Percentiles rank a stretch among this genome's conserved stretches.
Evolutionary conservation across 2,797 vertebrate species (phyloP).

Genomic region (Clamator glandarius): DNA sequence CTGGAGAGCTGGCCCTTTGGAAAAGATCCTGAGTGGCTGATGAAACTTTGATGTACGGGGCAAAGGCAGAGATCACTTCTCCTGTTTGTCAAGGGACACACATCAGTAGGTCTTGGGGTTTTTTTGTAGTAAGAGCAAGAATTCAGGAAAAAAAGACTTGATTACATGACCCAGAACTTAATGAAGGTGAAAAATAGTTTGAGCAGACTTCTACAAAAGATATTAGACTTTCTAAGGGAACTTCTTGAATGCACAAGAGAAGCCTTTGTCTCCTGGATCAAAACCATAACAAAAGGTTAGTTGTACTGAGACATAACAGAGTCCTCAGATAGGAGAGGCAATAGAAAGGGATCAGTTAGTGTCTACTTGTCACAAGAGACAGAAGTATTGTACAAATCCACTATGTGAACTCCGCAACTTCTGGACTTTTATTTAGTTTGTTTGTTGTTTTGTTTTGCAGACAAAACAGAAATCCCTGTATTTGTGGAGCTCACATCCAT

Average conservation of each 20-base stretch:
- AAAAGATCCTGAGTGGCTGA: background rate
- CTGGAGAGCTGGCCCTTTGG: background rate
- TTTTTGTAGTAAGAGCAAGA: background rate
- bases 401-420: background rate
- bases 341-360: background rate
- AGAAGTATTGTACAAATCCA: background rate
- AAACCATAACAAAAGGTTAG: background rate
- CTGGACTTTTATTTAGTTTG: background rate
- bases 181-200: background rate
- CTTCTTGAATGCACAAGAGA: background rate
- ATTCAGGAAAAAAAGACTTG: background rate
- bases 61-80: background rate
- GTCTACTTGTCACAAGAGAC: background rate
- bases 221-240: background rate
- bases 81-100: background rate
- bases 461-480: slow-evolving; percentile 77
- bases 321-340: background rate
- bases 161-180: background rate
- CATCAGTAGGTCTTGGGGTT: background rate
- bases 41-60: background rate
- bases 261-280: background rate
- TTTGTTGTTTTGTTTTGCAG: background rate
- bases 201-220: background rate
- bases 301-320: background rate
- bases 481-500: slow-evolving; percentile 81